A percentile compares a stretch with the other conserved stretches of the same genome.
Evolutionary conservation across 2,113 vertebrate species (phyloP).

Genomic region (Machaerirhynchus nigripectus): DNA sequence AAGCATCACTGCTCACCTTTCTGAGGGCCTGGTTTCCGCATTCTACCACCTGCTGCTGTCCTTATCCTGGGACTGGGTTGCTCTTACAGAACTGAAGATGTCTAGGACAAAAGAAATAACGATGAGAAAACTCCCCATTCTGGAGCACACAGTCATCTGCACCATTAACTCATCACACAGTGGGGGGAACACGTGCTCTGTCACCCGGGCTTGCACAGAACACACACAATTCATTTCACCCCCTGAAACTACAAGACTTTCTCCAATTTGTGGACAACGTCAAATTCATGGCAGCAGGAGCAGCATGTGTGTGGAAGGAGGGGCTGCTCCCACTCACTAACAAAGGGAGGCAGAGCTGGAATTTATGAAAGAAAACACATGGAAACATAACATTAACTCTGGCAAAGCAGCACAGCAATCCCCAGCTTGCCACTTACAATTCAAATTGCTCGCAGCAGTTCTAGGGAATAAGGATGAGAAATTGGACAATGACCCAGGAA

Average conservation of each 20-base stretch:
- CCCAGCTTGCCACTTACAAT: neutral
- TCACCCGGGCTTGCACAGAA: neutral
- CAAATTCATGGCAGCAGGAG: neutral
- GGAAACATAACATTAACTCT: slow-evolving; percentile 31
- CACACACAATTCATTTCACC: neutral
- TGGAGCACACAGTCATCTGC: neutral
- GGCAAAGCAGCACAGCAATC: neutral
- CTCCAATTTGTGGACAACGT: neutral
- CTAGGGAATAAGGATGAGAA: slow-evolving; percentile 27
- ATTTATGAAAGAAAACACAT: slow-evolving; percentile 49
- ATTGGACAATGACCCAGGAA: slow-evolving; percentile 35
- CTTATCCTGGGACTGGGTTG: slow-evolving; percentile 32
- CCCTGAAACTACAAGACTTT: neutral
- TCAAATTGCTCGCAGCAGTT: neutral
- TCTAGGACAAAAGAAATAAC: slow-evolving; percentile 63
- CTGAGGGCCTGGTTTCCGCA: slow-evolving; percentile 89
- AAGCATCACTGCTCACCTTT: slow-evolving; percentile 78
- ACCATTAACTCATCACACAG: neutral
- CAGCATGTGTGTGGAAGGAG: neutral
- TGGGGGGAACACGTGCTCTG: neutral
- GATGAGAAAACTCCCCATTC: neutral
- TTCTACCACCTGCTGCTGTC: slow-evolving; percentile 73
- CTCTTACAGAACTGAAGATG: slow-evolving; percentile 41
- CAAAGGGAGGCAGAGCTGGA: slow-evolving; percentile 15
- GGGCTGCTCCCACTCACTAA: neutral